Evolutionary conservation across 2,113 vertebrate species (phyloP).

Genomic region (Narcine bancroftii): DNA sequence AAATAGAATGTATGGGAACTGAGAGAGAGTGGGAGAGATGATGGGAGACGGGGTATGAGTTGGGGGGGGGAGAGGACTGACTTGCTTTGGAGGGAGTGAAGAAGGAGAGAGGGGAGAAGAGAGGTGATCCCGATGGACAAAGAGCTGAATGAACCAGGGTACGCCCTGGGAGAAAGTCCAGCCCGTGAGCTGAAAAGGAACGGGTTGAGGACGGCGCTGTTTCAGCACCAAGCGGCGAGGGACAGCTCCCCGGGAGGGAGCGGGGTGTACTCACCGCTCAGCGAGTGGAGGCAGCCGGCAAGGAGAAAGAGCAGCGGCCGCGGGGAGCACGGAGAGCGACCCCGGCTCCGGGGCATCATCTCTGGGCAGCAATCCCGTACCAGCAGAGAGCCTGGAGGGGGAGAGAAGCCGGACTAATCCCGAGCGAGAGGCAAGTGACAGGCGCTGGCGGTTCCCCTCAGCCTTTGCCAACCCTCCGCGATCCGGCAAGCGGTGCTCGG

Average conservation of each 20-base stretch:
- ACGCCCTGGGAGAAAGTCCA: too few species aligned
- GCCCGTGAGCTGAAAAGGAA: not conserved
- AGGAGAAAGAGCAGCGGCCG: slow-evolving; percentile 12
- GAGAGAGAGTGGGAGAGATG: too few species aligned
- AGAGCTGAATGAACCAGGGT: not conserved
- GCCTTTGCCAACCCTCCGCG: not conserved
- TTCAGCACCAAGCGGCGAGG: not conserved
- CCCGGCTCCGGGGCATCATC: not conserved
- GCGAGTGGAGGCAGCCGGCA: not conserved
- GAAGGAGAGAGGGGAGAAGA: not conserved
- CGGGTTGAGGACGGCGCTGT: not conserved
- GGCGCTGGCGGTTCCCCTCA: not conserved
- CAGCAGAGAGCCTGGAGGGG: not conserved
- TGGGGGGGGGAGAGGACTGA: not conserved
- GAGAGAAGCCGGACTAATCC: not conserved
- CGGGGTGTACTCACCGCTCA: not conserved
- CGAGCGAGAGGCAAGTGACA: too few species aligned
- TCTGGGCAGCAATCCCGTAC: not conserved
- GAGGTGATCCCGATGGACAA: not conserved
- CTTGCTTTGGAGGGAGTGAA: not conserved
- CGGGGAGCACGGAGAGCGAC: not conserved
- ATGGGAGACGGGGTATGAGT: too few species aligned
- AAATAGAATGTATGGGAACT: too few species aligned
- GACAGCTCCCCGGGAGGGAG: not conserved
- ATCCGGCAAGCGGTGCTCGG: not conserved